Conservation (phyloP, 2,113 vertebrate genomes). For the Tringa solitaria region DNA sequence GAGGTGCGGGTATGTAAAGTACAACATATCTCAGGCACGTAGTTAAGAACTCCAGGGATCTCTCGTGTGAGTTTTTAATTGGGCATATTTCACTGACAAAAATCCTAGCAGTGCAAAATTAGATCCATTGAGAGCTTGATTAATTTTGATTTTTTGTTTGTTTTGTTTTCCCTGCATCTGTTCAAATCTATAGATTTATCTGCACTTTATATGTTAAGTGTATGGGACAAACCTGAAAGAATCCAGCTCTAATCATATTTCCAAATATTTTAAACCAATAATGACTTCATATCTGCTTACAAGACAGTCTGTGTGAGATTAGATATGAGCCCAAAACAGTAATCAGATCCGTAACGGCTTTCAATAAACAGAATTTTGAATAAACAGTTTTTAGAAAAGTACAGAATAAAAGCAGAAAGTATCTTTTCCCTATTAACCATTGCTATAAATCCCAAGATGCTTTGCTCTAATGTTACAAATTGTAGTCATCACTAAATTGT, state of each 20-base stretch:
- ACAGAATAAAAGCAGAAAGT: neutral
- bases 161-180: neutral
- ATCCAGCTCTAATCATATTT: neutral
- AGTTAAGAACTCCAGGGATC: neutral
- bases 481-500: neutral
- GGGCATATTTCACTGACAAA: neutral
- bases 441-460: neutral
- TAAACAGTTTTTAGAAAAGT: neutral
- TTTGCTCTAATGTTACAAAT: neutral
- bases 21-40: no score
- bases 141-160: neutral
- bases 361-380: constrained; percentile 25
- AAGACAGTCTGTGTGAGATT: neutral
- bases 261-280: neutral
- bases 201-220: neutral
- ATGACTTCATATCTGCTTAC: neutral
- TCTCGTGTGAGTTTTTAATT: neutral
- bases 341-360: neutral
- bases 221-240: neutral
- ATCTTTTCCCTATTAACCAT: neutral
- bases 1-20: neutral
- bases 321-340: neutral
- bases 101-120: neutral
- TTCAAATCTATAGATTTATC: neutral
- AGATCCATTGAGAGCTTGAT: neutral